These are phyloP conservation scores for Eurytoma californica DNA, from an alignment of 2,888 invertebrate species.

Conservation along the genomic window DNA sequence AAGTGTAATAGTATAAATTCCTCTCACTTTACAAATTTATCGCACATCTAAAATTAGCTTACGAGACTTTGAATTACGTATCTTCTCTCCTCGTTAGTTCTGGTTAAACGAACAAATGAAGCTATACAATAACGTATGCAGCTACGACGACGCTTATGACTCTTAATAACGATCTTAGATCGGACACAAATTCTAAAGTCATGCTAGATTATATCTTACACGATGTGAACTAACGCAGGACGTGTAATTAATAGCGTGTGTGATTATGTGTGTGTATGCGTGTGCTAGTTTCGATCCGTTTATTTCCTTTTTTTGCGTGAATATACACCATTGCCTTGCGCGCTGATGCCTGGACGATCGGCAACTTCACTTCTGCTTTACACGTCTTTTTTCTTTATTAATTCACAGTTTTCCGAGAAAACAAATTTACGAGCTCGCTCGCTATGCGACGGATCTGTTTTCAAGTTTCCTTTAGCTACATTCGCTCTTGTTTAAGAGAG, in stretches of 20 bases:
- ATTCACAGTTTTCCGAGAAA: neutral
- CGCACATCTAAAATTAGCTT: neutral
- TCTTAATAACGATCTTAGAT: constrained; percentile 10
- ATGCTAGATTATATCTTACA: constrained; percentile 34
- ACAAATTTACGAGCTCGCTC: neutral
- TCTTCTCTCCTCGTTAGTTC: constrained; percentile 11
- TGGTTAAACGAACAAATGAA: constrained; percentile 39
- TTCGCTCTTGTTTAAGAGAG: constrained; percentile 24
- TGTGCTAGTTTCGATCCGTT: neutral
- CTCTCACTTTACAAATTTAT: neutral
- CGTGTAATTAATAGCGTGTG: constrained; percentile 30
- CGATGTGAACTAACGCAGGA: constrained; percentile 26
- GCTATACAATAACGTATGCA: constrained; percentile 31
- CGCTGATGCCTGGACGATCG: constrained; percentile 36
- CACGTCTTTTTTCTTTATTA: constrained; percentile 1
- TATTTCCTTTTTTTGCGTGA: constrained; percentile 31
- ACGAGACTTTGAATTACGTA: constrained; percentile 16
- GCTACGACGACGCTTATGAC: constrained; percentile 8
- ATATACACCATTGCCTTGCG: constrained; percentile 31
- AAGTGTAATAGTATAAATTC: no score
- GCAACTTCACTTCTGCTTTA: constrained; percentile 1
- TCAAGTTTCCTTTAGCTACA: constrained; percentile 11
- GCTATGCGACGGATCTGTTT: constrained; percentile 15
- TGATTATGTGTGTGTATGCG: constrained; percentile 4
- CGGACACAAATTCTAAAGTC: constrained; percentile 36